Evolutionary conservation across 2,797 vertebrate genomes (phyloP).

Genomic region (Manis javanica): DNA sequence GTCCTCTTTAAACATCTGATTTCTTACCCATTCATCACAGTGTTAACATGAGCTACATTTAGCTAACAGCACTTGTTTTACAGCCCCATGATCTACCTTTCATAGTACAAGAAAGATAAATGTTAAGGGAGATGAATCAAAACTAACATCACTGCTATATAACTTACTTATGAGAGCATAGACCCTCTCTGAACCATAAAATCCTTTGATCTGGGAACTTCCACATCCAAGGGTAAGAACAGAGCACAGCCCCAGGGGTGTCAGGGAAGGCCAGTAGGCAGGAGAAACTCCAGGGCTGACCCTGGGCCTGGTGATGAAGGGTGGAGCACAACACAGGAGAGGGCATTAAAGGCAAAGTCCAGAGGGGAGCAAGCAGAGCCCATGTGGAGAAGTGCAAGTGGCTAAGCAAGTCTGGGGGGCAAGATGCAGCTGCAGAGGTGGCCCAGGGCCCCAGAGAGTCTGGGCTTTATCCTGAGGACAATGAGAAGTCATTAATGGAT

Average conservation of each 20-base stretch:
- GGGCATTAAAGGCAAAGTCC: not conserved
- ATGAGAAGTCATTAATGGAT: not conserved
- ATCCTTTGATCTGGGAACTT: conserved; percentile 40
- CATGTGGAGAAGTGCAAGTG: not conserved
- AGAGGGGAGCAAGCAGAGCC: not conserved
- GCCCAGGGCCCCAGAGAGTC: not conserved
- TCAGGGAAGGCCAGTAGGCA: not conserved
- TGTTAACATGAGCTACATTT: conserved; percentile 35
- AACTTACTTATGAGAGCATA: not conserved
- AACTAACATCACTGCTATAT: not conserved
- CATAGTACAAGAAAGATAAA: conserved; percentile 25
- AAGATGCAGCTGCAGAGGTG: not conserved
- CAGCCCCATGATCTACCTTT: conserved; percentile 20
- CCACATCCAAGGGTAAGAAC: not conserved
- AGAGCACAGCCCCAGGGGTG: not conserved
- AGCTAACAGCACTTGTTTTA: conserved; percentile 26
- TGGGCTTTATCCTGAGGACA: not conserved
- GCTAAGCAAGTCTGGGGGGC: not conserved
- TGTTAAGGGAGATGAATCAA: conserved; percentile 34
- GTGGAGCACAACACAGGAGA: not conserved
- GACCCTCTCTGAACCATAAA: conserved; percentile 10
- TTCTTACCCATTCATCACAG: conserved; percentile 42
- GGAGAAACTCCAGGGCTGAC: not conserved
- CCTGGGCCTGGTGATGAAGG: not conserved
- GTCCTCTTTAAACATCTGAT: conserved; percentile 9